A percentile compares a stretch with the other conserved stretches of the same genome.
phyloP scores from a whole-genome alignment of 2,113 vertebrate species.

The Myodes glareolus region DNA sequence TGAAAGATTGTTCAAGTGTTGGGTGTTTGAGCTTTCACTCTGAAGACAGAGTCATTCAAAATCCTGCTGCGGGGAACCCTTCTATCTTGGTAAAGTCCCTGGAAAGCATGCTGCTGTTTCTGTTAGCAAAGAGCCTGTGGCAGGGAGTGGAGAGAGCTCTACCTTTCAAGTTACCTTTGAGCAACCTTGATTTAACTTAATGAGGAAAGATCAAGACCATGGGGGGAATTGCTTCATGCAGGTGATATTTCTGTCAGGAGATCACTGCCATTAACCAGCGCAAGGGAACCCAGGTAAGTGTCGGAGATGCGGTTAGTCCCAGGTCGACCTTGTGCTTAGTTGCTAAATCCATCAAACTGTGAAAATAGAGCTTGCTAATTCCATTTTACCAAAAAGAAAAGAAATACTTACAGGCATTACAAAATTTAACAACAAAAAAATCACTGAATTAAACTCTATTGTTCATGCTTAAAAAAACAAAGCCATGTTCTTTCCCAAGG shows the following conservation, averaged over 20 bases:
- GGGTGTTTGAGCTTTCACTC: background rate
- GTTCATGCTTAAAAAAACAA: background rate
- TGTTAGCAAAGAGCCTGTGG: background rate
- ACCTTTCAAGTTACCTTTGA: background rate
- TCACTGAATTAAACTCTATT: background rate
- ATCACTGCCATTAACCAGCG: background rate
- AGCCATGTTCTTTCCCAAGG: background rate
- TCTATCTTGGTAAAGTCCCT: background rate
- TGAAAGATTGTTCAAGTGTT: background rate
- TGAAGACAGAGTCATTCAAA: constrained; percentile 2
- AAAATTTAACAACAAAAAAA: constrained; percentile 32
- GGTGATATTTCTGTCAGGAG: background rate
- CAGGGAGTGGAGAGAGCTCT: background rate
- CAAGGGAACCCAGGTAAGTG: background rate
- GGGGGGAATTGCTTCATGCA: background rate
- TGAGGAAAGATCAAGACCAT: background rate
- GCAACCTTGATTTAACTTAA: background rate
- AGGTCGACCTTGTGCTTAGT: background rate
- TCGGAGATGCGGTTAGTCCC: background rate
- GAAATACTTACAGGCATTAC: background rate
- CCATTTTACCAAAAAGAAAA: constrained; percentile 35
- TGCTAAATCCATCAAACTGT: background rate
- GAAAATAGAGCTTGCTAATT: background rate
- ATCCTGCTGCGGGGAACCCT: background rate
- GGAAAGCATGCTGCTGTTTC: background rate